These are phyloP conservation scores for Dissostichus mawsoni DNA, from an alignment of 2,113 vertebrate genomes.

Conservation along the genomic window DNA sequence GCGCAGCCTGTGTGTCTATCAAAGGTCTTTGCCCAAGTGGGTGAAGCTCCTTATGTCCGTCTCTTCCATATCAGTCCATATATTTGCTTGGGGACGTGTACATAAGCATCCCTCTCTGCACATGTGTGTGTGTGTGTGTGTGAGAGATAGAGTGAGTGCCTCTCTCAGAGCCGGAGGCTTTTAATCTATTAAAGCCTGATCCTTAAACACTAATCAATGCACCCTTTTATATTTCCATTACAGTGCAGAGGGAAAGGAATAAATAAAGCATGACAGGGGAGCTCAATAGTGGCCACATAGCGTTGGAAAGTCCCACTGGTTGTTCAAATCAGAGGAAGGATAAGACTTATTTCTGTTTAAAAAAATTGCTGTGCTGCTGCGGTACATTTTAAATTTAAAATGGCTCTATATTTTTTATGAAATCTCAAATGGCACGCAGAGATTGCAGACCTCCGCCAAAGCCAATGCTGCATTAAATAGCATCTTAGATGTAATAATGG, in stretches of 20 bases:
- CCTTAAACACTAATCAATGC: slow-evolving; percentile 86
- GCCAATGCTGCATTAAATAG: too few species aligned
- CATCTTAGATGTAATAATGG: too few species aligned
- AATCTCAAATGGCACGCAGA: too few species aligned
- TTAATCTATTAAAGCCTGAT: slow-evolving; percentile 85
- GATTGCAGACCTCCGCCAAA: too few species aligned
- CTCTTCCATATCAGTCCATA: slow-evolving; percentile 32
- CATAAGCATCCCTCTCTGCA: slow-evolving; percentile 25
- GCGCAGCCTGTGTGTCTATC: slow-evolving; percentile 5
- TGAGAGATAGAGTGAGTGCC: slow-evolving; percentile 41
- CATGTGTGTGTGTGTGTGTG: slow-evolving; percentile 14
- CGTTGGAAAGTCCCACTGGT: slow-evolving; percentile 15
- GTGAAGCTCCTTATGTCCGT: slow-evolving; percentile 17
- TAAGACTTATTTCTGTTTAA: slow-evolving; percentile 15
- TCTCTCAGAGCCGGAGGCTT: slow-evolving; percentile 74
- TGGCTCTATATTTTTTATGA: too few species aligned
- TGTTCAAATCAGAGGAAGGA: slow-evolving; percentile 17
- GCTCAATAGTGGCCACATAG: slow-evolving; percentile 41
- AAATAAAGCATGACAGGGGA: slow-evolving; percentile 80
- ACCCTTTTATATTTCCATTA: slow-evolving; percentile 85
- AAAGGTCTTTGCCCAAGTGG: slow-evolving; percentile 21
- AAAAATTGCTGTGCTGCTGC: neutral
- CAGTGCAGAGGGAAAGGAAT: slow-evolving; percentile 76
- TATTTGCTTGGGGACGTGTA: slow-evolving; percentile 22
- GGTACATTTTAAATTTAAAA: too few species aligned